These are phyloP conservation scores for Myotis yumanensis DNA, from an alignment of 2,113 vertebrate species.

Conservation along the genomic window DNA sequence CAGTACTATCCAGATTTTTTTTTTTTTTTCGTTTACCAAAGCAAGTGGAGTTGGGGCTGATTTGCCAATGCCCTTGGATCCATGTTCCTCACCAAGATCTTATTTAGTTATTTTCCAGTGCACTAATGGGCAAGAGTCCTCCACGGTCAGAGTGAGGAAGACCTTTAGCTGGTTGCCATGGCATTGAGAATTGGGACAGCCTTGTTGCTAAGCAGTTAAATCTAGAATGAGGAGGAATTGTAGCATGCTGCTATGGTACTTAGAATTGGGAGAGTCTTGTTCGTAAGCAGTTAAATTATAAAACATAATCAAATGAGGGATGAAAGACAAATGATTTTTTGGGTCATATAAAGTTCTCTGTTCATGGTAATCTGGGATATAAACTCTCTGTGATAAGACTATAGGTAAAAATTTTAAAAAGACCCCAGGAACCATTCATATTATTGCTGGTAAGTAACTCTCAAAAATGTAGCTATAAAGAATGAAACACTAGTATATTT, in stretches of 20 bases:
- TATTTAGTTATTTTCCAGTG: not conserved
- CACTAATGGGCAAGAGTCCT: not conserved
- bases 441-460: not conserved
- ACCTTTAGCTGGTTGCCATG: not conserved
- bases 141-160: not conserved
- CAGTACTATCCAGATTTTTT: not conserved
- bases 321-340: not conserved
- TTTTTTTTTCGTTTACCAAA: not conserved
- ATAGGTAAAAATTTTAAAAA: not conserved
- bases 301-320: not conserved
- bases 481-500: not conserved
- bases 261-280: not conserved
- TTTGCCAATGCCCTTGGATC: not conserved
- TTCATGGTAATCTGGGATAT: not conserved
- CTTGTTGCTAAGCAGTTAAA: constrained; percentile 40
- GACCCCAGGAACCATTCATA: not conserved
- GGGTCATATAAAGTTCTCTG: not conserved
- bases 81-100: not conserved
- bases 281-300: not conserved
- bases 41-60: not conserved
- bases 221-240: not conserved
- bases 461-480: not conserved
- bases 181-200: not conserved
- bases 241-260: not conserved
- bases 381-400: not conserved